phyloP scores from a whole-genome alignment of 2,888 invertebrate genomes.

The Brenthis ino region DNA sequence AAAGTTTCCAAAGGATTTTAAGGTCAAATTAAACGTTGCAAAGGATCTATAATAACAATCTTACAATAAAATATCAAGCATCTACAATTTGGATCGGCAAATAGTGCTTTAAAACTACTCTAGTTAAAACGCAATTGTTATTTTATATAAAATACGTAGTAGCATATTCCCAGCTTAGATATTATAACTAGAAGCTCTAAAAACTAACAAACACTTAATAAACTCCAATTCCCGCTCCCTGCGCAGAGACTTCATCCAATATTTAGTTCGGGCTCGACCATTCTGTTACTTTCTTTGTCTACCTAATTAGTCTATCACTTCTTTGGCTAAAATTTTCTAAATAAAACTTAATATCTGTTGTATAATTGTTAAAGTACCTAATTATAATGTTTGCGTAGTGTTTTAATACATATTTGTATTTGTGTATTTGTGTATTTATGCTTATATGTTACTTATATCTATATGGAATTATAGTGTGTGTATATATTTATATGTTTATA shows the following conservation, averaged over 20 bases:
- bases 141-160: conserved; percentile 11
- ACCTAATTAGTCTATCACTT: conserved; percentile 25
- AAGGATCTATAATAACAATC: too few species aligned
- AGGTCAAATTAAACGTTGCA: too few species aligned
- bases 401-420: too few species aligned
- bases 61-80: too few species aligned
- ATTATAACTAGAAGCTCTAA: conserved; percentile 22
- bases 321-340: conserved; percentile 9
- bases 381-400: too few species aligned
- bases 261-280: conserved; percentile 23
- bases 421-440: too few species aligned
- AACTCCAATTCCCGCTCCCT: conserved; percentile 19
- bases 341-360: neutral
- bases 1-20: too few species aligned
- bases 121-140: neutral
- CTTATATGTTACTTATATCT: too few species aligned
- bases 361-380: neutral
- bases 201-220: conserved; percentile 30
- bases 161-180: conserved; percentile 12
- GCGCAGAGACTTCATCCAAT: conserved; percentile 31
- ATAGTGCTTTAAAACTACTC: too few species aligned
- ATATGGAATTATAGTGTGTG: too few species aligned
- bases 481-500: too few species aligned
- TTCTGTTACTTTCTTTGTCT: conserved; percentile 20
- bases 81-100: too few species aligned